These are phyloP conservation scores for Chymomyza amoena DNA, from an alignment of 2,888 invertebrate species.

Conservation along the genomic window DNA sequence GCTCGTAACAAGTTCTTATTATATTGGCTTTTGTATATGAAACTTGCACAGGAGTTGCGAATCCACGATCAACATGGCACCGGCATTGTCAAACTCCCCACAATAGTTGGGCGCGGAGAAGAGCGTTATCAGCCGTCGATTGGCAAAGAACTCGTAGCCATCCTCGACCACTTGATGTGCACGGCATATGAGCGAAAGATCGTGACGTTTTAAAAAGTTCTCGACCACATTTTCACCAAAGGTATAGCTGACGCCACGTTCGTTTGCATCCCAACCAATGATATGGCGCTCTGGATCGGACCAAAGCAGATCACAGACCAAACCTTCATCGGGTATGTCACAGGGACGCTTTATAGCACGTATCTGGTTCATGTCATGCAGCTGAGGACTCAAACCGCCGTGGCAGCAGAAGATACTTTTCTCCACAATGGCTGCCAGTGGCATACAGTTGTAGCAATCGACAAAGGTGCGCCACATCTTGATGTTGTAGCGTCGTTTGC, in stretches of 20 bases:
- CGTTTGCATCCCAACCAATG: conserved; percentile 99
- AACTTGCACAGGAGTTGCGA: conserved; percentile 99
- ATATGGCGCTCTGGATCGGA: conserved; percentile 96
- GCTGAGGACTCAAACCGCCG: conserved; percentile 90
- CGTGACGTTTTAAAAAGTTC: conserved; percentile 98
- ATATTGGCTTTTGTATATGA: conserved; percentile 94
- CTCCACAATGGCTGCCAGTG: conserved; percentile 93
- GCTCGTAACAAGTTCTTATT: conserved; percentile 69
- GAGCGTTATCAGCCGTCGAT: conserved; percentile 93
- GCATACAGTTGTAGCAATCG: conserved; percentile 96
- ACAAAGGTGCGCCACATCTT: conserved; percentile 99
- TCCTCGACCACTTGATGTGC: conserved; percentile 95
- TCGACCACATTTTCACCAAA: conserved; percentile 98
- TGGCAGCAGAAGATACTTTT: conserved; percentile 87
- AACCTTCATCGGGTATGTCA: conserved; percentile 96
- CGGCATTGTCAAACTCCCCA: conserved; percentile 91
- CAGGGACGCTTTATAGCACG: conserved; percentile 97
- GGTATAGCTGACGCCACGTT: conserved; percentile 98
- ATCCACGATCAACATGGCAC: conserved; percentile 97
- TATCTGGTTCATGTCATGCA: conserved; percentile 98
- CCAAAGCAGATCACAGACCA: conserved; percentile 97
- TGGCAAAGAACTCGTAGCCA: conserved; percentile 98
- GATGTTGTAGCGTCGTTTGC: conserved; percentile 94
- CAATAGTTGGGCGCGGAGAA: conserved; percentile 97
- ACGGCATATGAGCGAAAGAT: conserved; percentile 89